Base-by-base conservation (phyloP, 1,140 invertebrate species). In the Lepidurus couesii region DNA sequence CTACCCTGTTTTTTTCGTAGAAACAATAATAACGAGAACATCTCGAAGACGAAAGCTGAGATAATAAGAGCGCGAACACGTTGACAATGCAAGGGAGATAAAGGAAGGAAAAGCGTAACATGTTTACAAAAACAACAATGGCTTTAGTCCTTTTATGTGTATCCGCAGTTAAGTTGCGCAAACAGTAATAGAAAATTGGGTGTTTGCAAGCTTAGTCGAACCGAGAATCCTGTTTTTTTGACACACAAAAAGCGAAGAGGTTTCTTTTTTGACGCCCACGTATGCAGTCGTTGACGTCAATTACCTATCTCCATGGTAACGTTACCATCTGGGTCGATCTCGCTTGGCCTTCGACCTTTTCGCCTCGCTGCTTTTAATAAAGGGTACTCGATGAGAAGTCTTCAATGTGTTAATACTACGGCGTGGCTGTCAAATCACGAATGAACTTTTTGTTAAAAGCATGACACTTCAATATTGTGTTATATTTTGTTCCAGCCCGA, bases 401-500 rank as follows among this genome's bases (percentile, higher is more conserved):
- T 11, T 79, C 80, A 80, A 81, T 79, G 79, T 76, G 81, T 80
- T 80, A 74, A 77, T 73, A 76, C 73, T 24, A n/a, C 34, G 44
- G 13, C 44, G 79, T 80, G 42, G 9, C 42, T 77, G n/a, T 53
- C 13, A 79, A 79, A 34, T 53, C 43, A 21, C 77, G 26, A 13
- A 24, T 74, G 53, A 24, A 75, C 43, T 10, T 75, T 76, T 82
- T 81, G 80, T 80, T 79, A 76, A 26, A n/a, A 16, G 5, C 16
- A 11, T 47, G 21, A 78, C 34, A 24, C 13, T 21, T 16, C 11
- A 9, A 13, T 21, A 16, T 65, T n/a, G 3, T 34, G 34, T 3
- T 34, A 34, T 82, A 77, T 83, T 82, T 81, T 81, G 75, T 89
- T 90, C 80, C 84, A 95, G 93, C 90, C 91, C 78, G 94, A 95